Evolutionary conservation across 2,113 vertebrate species (phyloP), one percentile per base, ranked within the genome.

Genomic region (Caranx ignobilis): DNA sequence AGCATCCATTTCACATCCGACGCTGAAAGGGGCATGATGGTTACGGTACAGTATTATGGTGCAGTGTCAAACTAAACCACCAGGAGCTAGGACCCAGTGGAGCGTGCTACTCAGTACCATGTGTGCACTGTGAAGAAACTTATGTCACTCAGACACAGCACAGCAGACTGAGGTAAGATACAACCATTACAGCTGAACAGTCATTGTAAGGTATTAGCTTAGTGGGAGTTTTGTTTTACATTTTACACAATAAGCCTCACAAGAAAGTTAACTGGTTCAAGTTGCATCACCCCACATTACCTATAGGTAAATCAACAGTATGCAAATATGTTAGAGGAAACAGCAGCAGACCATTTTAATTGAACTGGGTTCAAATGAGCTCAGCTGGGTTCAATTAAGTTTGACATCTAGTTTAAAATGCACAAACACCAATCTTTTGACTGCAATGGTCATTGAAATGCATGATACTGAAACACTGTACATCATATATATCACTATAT

Each of bases 51-150:
- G 7, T 43, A 15, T 31, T 59, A 43, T 59, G 43, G 60, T 59
- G 76, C 75, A 59, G 50, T n/a, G 50, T 69, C 6, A 50, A 48
- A 32, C 6, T 3, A 47, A 68, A 4, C 0, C 57, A 65, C 63
- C 73, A 4, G 61, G 64, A 26, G 12, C 56, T 18, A 62, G 50
- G 66, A 76, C 75, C 71, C 66, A 62, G 73, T n/a, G 2, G 57
- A 81, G 48, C 9, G 56, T 12, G 56, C 72, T 64, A 52, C 69
- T 83, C 32, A 39, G 71, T 11, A n/a, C 57, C 72, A 3, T 31
- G 71, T 64, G 70, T 71, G 57, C 37, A 37, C 50, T 57, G 59
- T 3, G 43, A 19, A 60, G 52, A 65, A 48, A 15, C 6, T 57
- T 26, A 50, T 18, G 19, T n/a, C 39, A 52, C 7, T 39, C 31